A percentile compares a stretch with the other conserved stretches of the same genome.
Evolutionary conservation across 2,797 vertebrate species (phyloP).

Genomic region (Lacerta viridis): DNA sequence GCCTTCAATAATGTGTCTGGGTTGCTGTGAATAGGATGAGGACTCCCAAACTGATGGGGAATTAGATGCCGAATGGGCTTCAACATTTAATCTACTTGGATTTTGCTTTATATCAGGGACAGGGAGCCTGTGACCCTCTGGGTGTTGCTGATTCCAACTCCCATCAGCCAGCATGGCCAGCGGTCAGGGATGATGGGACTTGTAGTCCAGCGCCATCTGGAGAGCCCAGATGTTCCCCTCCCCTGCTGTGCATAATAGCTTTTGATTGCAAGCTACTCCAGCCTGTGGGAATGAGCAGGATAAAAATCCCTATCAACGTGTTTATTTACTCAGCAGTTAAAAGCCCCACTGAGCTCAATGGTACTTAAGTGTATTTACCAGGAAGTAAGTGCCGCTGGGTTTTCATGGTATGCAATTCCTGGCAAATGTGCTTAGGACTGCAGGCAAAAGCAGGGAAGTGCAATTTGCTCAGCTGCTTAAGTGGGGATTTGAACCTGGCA

Average conservation of each 20-base stretch:
- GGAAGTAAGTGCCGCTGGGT: neutral
- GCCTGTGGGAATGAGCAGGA: neutral
- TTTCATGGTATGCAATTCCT: neutral
- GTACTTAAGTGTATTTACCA: neutral
- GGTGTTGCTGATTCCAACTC: neutral
- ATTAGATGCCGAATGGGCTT: too few species aligned
- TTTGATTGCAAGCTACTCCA: neutral
- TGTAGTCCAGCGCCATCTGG: neutral
- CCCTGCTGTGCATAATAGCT: too few species aligned
- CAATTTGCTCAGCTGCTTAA: neutral
- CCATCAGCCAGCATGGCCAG: neutral
- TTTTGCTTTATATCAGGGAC: neutral
- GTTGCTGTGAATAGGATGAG: neutral
- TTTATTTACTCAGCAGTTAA: neutral
- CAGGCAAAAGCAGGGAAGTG: neutral
- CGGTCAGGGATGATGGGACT: neutral
- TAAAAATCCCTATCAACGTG: neutral
- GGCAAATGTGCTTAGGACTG: neutral
- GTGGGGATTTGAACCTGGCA: neutral
- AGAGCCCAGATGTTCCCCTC: neutral
- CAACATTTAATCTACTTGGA: neutral
- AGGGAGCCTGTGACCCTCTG: too few species aligned
- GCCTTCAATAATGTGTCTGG: too few species aligned
- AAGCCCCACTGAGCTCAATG: neutral
- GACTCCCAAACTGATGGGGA: too few species aligned